A percentile compares a stretch with the other conserved stretches of the same genome.
Evolutionary conservation across 2,797 vertebrate genomes (phyloP).

Genomic region (Sandelia bainsii): DNA sequence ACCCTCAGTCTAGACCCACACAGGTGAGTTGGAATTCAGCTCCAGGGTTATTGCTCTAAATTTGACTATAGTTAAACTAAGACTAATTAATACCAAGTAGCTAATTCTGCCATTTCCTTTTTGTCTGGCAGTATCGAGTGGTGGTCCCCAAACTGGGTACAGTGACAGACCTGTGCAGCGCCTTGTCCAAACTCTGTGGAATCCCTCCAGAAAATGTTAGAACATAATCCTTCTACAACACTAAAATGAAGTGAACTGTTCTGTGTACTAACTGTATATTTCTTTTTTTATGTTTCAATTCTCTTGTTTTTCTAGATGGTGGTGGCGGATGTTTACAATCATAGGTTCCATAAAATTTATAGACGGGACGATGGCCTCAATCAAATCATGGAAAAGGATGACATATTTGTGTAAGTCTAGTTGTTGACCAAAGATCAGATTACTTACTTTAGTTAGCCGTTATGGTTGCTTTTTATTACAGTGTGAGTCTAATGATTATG

Average conservation of each 20-base stretch:
- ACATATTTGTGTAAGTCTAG: conserved; percentile 94
- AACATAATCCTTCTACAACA: neutral
- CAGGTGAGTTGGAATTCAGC: conserved; percentile 82
- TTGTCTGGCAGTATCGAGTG: conserved; percentile 87
- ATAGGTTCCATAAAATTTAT: conserved; percentile 97
- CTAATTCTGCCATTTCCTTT: neutral
- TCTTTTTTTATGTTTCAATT: neutral
- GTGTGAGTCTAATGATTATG: conserved; percentile 4
- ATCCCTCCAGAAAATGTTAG: conserved; percentile 93
- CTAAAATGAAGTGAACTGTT: neutral
- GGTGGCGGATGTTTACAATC: conserved; percentile 98
- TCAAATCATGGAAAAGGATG: conserved; percentile 95
- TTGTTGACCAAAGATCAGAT: neutral
- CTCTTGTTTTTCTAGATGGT: conserved; percentile 88
- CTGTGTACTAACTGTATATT: neutral
- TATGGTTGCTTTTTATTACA: neutral
- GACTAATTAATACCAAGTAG: neutral
- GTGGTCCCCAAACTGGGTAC: conserved; percentile 94
- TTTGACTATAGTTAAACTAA: neutral
- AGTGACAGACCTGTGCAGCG: conserved; percentile 91
- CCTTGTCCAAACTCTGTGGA: conserved; percentile 91
- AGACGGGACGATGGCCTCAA: conserved; percentile 94
- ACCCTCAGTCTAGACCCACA: conserved; percentile 90
- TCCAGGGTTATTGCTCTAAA: neutral
- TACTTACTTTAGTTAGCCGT: neutral